Conservation (phyloP, 2,113 vertebrate species). For the Pseudolaguvia tuberculata region DNA sequence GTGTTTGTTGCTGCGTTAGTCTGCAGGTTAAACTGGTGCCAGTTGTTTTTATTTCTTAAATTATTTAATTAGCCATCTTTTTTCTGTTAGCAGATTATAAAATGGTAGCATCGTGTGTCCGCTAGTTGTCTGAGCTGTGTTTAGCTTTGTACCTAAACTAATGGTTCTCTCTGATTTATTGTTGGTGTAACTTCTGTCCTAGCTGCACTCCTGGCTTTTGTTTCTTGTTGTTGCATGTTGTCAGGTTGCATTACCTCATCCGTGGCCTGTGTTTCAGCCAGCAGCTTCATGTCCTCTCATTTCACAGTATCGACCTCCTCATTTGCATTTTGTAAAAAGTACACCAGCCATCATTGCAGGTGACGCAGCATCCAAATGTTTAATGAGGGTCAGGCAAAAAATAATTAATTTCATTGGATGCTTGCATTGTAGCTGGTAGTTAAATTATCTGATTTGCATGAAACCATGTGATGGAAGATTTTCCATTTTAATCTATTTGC, state of each 20-base stretch:
- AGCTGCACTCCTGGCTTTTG: not conserved
- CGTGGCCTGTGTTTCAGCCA: slow-evolving; percentile 4
- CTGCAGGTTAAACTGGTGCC: not conserved
- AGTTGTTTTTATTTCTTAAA: not conserved
- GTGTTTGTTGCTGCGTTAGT: not conserved
- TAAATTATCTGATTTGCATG: slow-evolving; percentile 25
- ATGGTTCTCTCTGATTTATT: not conserved
- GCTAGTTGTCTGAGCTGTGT: not conserved
- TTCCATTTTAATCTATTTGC: slow-evolving; percentile 6
- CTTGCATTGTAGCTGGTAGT: not conserved
- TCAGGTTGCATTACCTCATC: slow-evolving; percentile 45
- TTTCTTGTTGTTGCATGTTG: slow-evolving; percentile 4
- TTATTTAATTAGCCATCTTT: not conserved
- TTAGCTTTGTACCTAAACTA: not conserved
- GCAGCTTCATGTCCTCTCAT: not conserved
- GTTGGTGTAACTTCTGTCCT: not conserved
- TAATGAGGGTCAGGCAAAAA: not conserved
- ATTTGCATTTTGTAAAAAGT: slow-evolving; percentile 6
- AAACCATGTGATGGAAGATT: not conserved
- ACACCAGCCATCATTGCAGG: not conserved
- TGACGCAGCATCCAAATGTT: not conserved
- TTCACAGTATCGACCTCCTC: not conserved
- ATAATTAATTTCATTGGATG: not conserved
- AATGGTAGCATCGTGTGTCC: not conserved
- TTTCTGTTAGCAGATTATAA: not conserved